Evolutionary conservation across 2,888 invertebrate species (phyloP), one percentile per base, ranked within the genome.

Genomic region (Latrodectus hesperus): DNA sequence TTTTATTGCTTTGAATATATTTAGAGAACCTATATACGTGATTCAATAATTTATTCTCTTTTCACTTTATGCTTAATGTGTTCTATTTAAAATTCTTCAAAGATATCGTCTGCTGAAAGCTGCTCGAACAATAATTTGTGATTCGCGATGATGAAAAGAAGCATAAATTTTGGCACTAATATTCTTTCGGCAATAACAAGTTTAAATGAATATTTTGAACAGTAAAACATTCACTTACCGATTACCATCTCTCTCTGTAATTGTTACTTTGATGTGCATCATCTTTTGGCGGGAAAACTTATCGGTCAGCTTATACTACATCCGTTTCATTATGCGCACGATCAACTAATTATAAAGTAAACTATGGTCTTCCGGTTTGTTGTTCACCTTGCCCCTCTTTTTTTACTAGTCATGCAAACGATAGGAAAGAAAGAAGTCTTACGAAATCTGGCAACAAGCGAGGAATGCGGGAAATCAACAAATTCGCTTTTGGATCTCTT

Each of bases 331-430:
- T 14, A 55, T 16, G 16, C 16, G 12, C 16, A 14, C 11, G 55
- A 55, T 55, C 11, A 55, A 16, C 16, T 55, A 55, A 55, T 55
- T 55, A 55, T 55, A 16, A 55, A 55, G 55, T 55, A 14, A 55
- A 55, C 55, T 11, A 55, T 55, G 8, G 55, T 14, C 55, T 55
- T 55, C 11, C 11, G 55, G 16, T 76, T 84, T 81, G 81, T 86
- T 81, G 86, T 67, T 86, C 86, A 86, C 86, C 86, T 86, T 86
- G 86, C 72, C 86, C 86, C 86, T 81, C 53, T 81, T 86, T 81
- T 67, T 68, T 51, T n/a, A 17, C 22, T 11, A 67, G 17, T 67
- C 17, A 67, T 67, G 53, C 68, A 52, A 17, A 52, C 53, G 49
- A 38, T 55, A 26, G 68, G 26, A 14, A 26, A 51, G 11, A 70